Conservation (phyloP, 2,113 vertebrate species). For the Hystrix cristata region DNA sequence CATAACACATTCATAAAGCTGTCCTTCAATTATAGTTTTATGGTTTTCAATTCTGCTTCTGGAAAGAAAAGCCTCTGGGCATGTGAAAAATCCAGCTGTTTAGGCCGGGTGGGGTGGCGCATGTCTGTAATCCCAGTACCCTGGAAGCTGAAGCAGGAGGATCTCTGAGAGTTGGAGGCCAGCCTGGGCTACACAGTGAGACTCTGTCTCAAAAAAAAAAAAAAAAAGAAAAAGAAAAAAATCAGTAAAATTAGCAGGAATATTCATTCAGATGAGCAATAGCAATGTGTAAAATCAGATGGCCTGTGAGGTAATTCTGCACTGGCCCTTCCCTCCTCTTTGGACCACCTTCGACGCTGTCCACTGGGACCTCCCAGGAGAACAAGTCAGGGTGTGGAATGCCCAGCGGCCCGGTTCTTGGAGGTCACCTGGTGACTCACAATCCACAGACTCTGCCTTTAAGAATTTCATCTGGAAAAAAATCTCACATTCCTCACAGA, state of each 20-base stretch:
- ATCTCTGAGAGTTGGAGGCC: background rate
- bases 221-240: background rate
- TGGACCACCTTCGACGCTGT: slow-evolving; percentile 12
- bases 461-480: slow-evolving; percentile 49
- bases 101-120: background rate
- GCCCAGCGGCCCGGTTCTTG: slow-evolving; percentile 53
- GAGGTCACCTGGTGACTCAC: slow-evolving; percentile 74
- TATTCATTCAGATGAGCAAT: background rate
- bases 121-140: background rate
- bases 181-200: background rate
- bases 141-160: background rate
- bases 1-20: slow-evolving; percentile 5
- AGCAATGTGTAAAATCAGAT: background rate
- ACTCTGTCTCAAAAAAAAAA: background rate
- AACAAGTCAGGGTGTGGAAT: slow-evolving; percentile 68
- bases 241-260: background rate
- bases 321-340: slow-evolving; percentile 40
- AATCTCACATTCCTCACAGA: slow-evolving; percentile 29
- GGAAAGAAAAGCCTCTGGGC: background rate
- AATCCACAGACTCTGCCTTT: slow-evolving; percentile 34
- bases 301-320: background rate
- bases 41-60: slow-evolving; percentile 36
- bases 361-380: slow-evolving; percentile 59
- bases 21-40: background rate
- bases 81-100: background rate